Evolutionary conservation across 2,113 vertebrate species (phyloP).

Genomic region (Menidia beryllina): DNA sequence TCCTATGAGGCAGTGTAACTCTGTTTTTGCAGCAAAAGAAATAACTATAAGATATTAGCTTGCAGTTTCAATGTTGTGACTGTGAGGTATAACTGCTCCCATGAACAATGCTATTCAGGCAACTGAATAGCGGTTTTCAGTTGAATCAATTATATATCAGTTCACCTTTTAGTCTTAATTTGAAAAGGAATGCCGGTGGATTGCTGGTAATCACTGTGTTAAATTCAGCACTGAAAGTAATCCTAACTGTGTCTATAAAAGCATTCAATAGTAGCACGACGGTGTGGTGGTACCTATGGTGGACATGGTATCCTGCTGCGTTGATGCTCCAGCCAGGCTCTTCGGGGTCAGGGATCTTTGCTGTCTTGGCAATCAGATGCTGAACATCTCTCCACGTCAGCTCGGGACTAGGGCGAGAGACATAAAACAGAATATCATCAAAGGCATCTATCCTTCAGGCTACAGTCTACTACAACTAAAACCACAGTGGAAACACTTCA

Average conservation of each 20-base stretch:
- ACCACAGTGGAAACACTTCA: constrained; percentile 66
- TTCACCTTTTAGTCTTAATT: neutral
- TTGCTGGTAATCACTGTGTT: neutral
- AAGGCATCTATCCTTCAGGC: constrained; percentile 47
- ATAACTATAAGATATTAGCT: neutral
- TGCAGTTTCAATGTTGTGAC: neutral
- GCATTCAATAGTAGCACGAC: neutral
- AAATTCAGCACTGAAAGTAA: neutral
- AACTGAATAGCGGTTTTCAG: too few species aligned
- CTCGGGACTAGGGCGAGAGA: constrained; percentile 78
- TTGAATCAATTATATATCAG: neutral
- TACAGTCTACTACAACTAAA: constrained; percentile 51
- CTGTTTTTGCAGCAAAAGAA: neutral
- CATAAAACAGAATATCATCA: constrained; percentile 73
- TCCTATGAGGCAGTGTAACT: neutral
- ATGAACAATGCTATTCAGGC: too few species aligned
- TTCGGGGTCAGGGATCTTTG: constrained; percentile 81
- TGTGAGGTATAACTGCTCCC: too few species aligned
- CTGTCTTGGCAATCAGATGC: constrained; percentile 83
- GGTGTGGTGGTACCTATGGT: constrained; percentile 82
- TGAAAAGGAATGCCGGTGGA: neutral
- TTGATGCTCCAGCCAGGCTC: constrained; percentile 82
- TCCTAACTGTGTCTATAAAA: constrained; percentile 1
- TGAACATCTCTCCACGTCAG: constrained; percentile 84
- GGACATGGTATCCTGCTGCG: constrained; percentile 80